Conservation (phyloP, 2,113 vertebrate species). For the Serinus canaria region DNA sequence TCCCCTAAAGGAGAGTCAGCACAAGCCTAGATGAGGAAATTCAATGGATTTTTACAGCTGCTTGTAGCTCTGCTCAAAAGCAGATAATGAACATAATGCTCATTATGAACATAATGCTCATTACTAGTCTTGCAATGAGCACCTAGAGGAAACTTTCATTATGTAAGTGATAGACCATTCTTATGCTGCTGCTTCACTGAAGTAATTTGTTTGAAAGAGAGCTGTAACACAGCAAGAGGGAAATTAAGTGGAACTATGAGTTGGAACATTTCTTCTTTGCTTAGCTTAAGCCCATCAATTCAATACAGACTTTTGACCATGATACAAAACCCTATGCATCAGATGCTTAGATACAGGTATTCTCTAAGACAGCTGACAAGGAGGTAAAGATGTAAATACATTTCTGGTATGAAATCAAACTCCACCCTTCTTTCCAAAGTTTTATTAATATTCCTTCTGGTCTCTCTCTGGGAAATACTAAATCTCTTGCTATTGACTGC, state of each 20-base stretch:
- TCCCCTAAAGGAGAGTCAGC: background rate
- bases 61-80: background rate
- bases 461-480: background rate
- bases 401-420: background rate
- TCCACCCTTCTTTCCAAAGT: background rate
- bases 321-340: background rate
- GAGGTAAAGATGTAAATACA: background rate
- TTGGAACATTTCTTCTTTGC: background rate
- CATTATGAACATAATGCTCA: background rate
- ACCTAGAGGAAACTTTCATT: constrained; percentile 45
- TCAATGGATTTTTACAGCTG: background rate
- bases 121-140: background rate
- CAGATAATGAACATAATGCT: background rate
- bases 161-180: background rate
- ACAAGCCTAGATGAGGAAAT: background rate
- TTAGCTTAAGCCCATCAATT: background rate
- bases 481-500: background rate
- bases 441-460: background rate
- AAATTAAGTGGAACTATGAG: background rate
- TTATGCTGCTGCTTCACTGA: background rate
- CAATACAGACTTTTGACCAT: background rate
- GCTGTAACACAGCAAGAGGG: background rate
- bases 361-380: background rate
- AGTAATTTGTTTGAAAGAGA: background rate
- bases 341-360: background rate